Conservation (phyloP, 2,113 vertebrate genomes). For the Ploceus nigricollis region DNA sequence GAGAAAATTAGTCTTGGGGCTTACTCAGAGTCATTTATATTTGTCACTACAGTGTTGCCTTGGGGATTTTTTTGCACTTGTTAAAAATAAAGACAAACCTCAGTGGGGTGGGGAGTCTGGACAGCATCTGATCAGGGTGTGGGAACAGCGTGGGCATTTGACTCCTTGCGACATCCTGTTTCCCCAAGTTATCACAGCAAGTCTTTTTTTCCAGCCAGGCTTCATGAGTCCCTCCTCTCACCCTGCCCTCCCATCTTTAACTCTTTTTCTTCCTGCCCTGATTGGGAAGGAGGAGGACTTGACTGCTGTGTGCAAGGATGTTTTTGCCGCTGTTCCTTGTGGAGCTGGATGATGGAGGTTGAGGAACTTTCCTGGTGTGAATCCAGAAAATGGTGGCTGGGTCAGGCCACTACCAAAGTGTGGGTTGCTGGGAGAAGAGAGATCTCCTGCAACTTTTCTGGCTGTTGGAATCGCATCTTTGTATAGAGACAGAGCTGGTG, state of each 20-base stretch:
- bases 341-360: not conserved
- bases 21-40: slow-evolving; percentile 36
- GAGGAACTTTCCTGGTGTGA: not conserved
- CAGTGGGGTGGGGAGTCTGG: not conserved
- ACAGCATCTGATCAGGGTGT: not conserved
- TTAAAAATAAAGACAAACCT: slow-evolving; percentile 60
- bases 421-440: not conserved
- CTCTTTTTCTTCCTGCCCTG: not conserved
- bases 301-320: not conserved
- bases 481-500: not conserved
- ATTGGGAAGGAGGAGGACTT: not conserved
- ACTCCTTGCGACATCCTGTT: slow-evolving; percentile 30
- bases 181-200: slow-evolving; percentile 34
- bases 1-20: slow-evolving; percentile 33
- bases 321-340: not conserved
- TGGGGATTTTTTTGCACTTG: slow-evolving; percentile 29
- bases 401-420: not conserved
- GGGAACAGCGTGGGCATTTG: slow-evolving; percentile 61
- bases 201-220: not conserved
- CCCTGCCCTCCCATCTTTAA: not conserved
- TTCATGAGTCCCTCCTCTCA: not conserved
- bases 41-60: slow-evolving; percentile 28
- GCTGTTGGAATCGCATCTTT: not conserved
- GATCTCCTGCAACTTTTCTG: not conserved
- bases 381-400: not conserved